Evolutionary conservation across 2,113 vertebrate species (phyloP).

Genomic region (Aplodontia rufa): DNA sequence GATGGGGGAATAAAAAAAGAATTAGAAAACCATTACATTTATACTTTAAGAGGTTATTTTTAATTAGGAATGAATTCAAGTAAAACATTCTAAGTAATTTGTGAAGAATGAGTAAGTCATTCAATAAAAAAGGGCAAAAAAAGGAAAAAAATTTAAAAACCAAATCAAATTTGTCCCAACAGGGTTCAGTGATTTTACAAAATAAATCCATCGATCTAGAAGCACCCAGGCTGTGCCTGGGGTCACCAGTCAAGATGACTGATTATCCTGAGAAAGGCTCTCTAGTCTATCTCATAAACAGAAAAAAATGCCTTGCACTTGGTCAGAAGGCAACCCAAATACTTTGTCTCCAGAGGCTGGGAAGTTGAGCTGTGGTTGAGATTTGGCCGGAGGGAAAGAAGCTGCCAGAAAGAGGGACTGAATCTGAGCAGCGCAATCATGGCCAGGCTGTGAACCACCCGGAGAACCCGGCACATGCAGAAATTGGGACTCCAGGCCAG

Average conservation of each 20-base stretch:
- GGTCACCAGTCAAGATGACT: constrained; percentile 60
- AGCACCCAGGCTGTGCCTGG: constrained; percentile 1
- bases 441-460: background rate
- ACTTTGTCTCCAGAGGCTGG: constrained; percentile 34
- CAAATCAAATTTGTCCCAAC: constrained; percentile 22
- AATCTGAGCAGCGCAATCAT: background rate
- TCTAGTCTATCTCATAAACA: constrained; percentile 33
- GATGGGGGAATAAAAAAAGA: background rate
- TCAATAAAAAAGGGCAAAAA: background rate
- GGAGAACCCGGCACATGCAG: rapidly evolving
- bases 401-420: background rate
- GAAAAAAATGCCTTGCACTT: constrained; percentile 15
- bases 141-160: background rate
- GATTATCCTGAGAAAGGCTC: constrained; percentile 46
- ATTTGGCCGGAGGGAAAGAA: background rate
- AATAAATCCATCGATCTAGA: constrained; percentile 46
- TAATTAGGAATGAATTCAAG: constrained; percentile 37
- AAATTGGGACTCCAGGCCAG: background rate
- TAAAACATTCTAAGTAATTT: constrained; percentile 39
- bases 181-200: constrained; percentile 30
- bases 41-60: constrained; percentile 40
- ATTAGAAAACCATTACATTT: constrained; percentile 17
- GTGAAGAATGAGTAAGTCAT: constrained; percentile 47
- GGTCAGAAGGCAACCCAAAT: constrained; percentile 41
- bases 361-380: constrained; percentile 51